phyloP scores from a whole-genome alignment of 1,140 invertebrate species.

The Pentalonia nigronervosa region DNA sequence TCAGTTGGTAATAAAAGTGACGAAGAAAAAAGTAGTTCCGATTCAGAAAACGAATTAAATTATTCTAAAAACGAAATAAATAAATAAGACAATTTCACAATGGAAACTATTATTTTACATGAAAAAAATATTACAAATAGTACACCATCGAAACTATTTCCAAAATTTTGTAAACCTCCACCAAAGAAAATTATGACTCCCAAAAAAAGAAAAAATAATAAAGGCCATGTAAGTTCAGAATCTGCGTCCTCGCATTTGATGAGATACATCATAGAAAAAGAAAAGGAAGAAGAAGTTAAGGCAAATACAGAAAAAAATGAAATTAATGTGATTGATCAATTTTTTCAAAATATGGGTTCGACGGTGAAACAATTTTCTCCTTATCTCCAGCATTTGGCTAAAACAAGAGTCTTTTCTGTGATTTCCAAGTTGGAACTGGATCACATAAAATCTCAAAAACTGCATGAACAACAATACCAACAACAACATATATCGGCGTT shows the following conservation, averaged over 20 bases:
- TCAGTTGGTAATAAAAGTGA: conserved; percentile 5
- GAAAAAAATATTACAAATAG: conserved; percentile 12
- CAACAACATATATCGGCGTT: background rate
- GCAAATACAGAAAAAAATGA: background rate
- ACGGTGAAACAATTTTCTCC: conserved; percentile 22
- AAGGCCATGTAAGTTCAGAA: background rate
- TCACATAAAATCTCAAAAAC: background rate
- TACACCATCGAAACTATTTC: background rate
- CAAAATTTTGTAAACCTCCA: background rate
- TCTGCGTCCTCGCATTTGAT: conserved; percentile 3
- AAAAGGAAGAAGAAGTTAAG: background rate
- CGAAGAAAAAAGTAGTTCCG: background rate
- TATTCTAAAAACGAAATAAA: too few relatives aligned
- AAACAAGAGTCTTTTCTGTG: conserved; percentile 15
- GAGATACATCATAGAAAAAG: background rate
- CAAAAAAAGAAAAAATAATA: conserved; percentile 5
- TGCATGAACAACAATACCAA: background rate
- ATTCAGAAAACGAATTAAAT: background rate
- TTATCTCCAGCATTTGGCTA: conserved; percentile 12
- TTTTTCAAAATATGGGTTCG: conserved; percentile 19
- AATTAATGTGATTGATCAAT: conserved; percentile 11
- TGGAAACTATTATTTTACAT: background rate
- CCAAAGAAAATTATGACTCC: conserved; percentile 27
- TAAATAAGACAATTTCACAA: background rate
- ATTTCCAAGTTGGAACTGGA: conserved; percentile 17